Evolutionary conservation across 2,113 vertebrate species (phyloP), one percentile per base, ranked within the genome.

Genomic region (Chitala chitala): DNA sequence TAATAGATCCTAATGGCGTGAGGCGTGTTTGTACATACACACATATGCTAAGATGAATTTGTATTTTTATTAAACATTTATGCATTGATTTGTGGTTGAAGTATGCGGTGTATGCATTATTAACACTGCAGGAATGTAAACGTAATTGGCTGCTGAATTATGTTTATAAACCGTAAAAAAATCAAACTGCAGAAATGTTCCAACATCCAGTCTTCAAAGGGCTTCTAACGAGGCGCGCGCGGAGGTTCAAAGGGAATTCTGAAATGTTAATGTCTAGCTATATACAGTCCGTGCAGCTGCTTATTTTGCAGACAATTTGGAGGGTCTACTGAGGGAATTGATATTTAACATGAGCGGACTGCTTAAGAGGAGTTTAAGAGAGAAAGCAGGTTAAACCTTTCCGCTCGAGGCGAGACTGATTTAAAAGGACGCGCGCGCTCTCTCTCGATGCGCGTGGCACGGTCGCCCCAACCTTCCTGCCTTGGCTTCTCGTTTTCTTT

Each of bases 171-270:
- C 76, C 84, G 78, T 90, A 86, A 86, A n/a, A n/a, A n/a, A 86
- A 87, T 89, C 86, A 86, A 87, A 88, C 83, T 72, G 82, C 84
- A 84, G 79, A 83, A 80, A 78, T 84, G 81, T 83, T 87, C 80
- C 78, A 82, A 80, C 83, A 84, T 86, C 75, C 83, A 73, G 80
- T 84, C 88, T 92, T 90, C 86, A 90, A 90, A 90, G 87, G 81
- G 80, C 73, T 69, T 73, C 73, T 90, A 90, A 91, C 89, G 85
- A 90, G 82, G 75, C 59, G 75, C 74, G 80, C 81, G 75, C 77
- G 73, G 78, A 74, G 87, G 88, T 89, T 92, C 87, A 92, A 90
- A 90, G 86, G 84, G 88, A 91, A 88, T 91, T 75, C 71, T 65
- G 77, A 80, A 90, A 86, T 89, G 85, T 90, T 89, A 90, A 80